Base-by-base conservation (phyloP, 1,140 invertebrate species). In the Drosophila athabasca region DNA sequence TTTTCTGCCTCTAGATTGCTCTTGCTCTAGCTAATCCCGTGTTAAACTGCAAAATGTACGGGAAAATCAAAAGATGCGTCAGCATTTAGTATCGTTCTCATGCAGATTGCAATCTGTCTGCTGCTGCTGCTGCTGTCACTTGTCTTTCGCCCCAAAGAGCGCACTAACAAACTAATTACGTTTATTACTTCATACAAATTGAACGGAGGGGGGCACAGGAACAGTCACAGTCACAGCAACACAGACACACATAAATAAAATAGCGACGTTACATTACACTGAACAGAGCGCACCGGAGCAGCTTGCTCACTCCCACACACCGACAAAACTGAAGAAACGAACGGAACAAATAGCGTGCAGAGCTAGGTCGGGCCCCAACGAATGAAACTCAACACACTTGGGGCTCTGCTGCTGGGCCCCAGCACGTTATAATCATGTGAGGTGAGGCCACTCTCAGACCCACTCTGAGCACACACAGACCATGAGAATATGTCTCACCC, bases 151-250 rank as follows among this genome's bases (percentile, higher is more conserved):
- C 43, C 35, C 49, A 48, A 49, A 48, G 43, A 44, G 46, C 53
- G 68, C 76, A 65, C 50, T 68, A 66, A 68, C 83, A 71, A 75
- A 87, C 76, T 78, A 87, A 85, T 85, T 87, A 81, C 78, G 74
- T 76, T 87, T 85, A 85, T 85, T 85, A 85, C 82, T 85, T 85
- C 81, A 85, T 73, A 85, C 78, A 80, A 77, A 85, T 85, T 84
- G 76, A 84, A 74, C 53, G 72, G 64, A 64, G 35, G 35, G 35
- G 35, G 35, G 35, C 11, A 35, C 31, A 35, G 31, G 31, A 8
- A 35, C 31, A 35, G 31, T 57, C 69, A 53, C n/a, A 54, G 55
- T 58, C 66, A 83, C 66, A 66, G 49, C 65, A 24, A 62, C 59
- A 59, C 69, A 66, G 59, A 57, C 52, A 54, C 41, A 55, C 46